Percentiles rank a stretch among this genome's conserved stretches.
Conservation (phyloP, 2,888 invertebrate species). For the Saturnia japonica region DNA sequence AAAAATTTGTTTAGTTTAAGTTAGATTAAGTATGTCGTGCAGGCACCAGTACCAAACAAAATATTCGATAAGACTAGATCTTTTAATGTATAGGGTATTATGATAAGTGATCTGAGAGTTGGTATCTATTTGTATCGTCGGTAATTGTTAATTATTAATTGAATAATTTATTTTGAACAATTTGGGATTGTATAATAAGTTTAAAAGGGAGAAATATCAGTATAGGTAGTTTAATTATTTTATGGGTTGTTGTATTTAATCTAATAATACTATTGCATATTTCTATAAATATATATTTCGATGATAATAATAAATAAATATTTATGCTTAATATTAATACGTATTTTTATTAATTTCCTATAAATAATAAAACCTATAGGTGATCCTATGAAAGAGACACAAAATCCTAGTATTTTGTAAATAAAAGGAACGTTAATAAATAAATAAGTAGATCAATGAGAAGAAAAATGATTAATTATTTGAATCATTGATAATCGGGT, state of each 20-base stretch:
- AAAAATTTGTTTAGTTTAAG: conserved; percentile 27
- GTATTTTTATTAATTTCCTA: not conserved
- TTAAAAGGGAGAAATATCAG: not conserved
- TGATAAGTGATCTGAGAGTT: not conserved
- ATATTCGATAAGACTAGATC: conserved; percentile 57
- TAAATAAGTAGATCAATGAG: not conserved
- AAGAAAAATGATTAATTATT: conserved; percentile 3
- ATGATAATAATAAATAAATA: conserved; percentile 3
- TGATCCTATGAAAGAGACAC: not conserved
- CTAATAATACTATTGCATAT: not conserved
- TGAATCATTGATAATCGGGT: not conserved
- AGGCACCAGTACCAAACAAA: conserved; percentile 72
- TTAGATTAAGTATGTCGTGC: conserved; percentile 39
- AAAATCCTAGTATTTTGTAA: not conserved
- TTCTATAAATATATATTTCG: not conserved
- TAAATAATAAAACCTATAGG: not conserved
- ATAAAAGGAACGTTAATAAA: not conserved
- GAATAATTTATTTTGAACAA: not conserved
- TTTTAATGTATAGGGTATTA: conserved; percentile 7
- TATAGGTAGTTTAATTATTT: not conserved
- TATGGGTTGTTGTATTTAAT: not conserved
- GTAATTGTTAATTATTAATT: conserved; percentile 1
- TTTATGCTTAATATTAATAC: not conserved
- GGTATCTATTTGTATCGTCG: conserved; percentile 5
- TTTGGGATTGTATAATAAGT: not conserved